Conservation (phyloP, 2,113 vertebrate species). For the Anser cygnoides region DNA sequence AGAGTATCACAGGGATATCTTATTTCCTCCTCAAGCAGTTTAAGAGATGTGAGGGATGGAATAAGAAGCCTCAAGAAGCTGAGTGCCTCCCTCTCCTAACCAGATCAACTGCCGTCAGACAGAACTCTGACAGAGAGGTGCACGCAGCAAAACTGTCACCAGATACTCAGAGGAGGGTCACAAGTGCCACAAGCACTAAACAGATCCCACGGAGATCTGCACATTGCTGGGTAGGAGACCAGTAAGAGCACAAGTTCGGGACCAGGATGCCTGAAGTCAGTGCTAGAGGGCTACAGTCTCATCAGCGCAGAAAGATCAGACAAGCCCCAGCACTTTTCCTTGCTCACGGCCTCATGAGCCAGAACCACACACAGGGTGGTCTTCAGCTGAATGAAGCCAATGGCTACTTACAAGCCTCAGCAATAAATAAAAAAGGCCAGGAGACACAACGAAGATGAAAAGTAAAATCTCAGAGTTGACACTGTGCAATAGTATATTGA, state of each 20-base stretch:
- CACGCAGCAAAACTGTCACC: neutral
- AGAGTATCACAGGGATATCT: neutral
- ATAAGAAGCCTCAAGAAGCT: neutral
- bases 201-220: rapidly evolving
- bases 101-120: neutral
- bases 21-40: neutral
- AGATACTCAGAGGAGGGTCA: neutral
- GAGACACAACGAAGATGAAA: neutral
- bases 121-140: neutral
- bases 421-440: neutral
- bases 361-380: too few species aligned
- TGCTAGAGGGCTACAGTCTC: too few species aligned
- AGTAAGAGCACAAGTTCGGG: too few species aligned
- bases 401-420: neutral
- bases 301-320: too few species aligned
- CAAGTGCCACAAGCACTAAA: neutral
- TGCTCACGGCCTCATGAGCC: too few species aligned
- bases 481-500: neutral
- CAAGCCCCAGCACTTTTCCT: too few species aligned
- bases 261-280: too few species aligned
- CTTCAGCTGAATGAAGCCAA: too few species aligned
- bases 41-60: neutral
- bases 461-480: neutral
- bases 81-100: neutral
- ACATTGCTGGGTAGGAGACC: too few species aligned